Percentiles rank a stretch among this genome's conserved stretches.
Evolutionary conservation across 30 jellyfish, hydroid and myxozoan genomes (phyloP).

Genomic region (Aurelia sp.): DNA sequence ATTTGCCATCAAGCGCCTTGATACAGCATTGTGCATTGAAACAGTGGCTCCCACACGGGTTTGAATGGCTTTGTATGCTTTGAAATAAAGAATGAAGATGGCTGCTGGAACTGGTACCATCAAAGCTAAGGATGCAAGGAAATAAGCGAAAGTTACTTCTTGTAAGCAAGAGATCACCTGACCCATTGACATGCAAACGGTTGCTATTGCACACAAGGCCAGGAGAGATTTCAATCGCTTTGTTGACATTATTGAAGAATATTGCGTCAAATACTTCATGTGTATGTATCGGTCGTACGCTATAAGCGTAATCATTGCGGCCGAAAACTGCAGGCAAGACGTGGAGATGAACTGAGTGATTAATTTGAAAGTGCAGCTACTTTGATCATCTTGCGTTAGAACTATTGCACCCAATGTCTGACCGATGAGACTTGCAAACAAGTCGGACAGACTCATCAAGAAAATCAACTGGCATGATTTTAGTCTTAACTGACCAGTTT

Average conservation of each 20-base stretch:
- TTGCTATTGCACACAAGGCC: neutral
- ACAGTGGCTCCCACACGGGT: neutral
- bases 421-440: neutral
- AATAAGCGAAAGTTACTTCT: neutral
- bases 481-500: slow-evolving; percentile 18
- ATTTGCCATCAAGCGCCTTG: neutral
- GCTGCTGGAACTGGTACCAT: neutral
- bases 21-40: neutral
- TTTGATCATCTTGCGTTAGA: neutral
- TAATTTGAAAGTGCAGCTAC: neutral
- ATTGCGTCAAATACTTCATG: slow-evolving; percentile 16
- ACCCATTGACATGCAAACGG: neutral
- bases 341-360: slow-evolving; percentile 10
- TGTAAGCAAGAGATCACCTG: neutral
- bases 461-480: slow-evolving; percentile 13
- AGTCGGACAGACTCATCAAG: slow-evolving; percentile 25
- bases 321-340: neutral
- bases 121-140: neutral
- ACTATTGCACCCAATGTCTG: slow-evolving; percentile 1
- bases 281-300: slow-evolving; percentile 42
- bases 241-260: slow-evolving; percentile 16
- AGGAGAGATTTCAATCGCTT: neutral
- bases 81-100: slow-evolving; percentile 5
- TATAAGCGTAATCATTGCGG: neutral
- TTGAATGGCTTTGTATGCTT: slow-evolving; percentile 11